phyloP scores from a whole-genome alignment of 2,888 invertebrate species.

The Ecliptopera silaceata region DNA sequence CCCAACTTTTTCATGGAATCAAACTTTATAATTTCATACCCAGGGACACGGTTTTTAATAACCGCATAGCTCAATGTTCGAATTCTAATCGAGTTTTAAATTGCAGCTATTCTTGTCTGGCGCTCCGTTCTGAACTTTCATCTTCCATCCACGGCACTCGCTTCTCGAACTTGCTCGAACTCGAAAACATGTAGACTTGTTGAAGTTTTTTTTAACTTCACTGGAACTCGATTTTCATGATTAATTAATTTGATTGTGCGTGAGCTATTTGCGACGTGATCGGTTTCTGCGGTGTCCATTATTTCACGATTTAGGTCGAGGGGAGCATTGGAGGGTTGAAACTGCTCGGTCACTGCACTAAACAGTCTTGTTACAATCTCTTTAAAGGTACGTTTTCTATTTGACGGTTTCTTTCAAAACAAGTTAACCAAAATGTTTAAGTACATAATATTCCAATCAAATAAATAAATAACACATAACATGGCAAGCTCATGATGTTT shows the following conservation, averaged over 20 bases:
- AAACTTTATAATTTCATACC: conserved; percentile 47
- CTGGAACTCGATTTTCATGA: conserved; percentile 70
- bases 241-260: conserved; percentile 82
- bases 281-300: conserved; percentile 69
- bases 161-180: conserved; percentile 70
- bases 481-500: too few species aligned
- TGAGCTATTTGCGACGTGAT: conserved; percentile 71
- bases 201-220: conserved; percentile 76
- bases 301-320: conserved; percentile 72
- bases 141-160: conserved; percentile 72
- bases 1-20: conserved; percentile 44
- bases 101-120: conserved; percentile 80
- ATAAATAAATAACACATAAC: too few species aligned
- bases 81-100: conserved; percentile 83
- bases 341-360: conserved; percentile 73
- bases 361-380: conserved; percentile 66
- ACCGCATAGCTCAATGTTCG: conserved; percentile 70
- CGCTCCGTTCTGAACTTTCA: conserved; percentile 70
- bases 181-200: conserved; percentile 63
- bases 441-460: too few species aligned
- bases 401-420: too few species aligned
- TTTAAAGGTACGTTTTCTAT: conserved; percentile 11
- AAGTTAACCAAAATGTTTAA: too few species aligned
- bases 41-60: conserved; percentile 70
- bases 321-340: conserved; percentile 60